Evolutionary conservation across 2,797 vertebrate species (phyloP).

Genomic region (Aselliscus stoliczkanus): DNA sequence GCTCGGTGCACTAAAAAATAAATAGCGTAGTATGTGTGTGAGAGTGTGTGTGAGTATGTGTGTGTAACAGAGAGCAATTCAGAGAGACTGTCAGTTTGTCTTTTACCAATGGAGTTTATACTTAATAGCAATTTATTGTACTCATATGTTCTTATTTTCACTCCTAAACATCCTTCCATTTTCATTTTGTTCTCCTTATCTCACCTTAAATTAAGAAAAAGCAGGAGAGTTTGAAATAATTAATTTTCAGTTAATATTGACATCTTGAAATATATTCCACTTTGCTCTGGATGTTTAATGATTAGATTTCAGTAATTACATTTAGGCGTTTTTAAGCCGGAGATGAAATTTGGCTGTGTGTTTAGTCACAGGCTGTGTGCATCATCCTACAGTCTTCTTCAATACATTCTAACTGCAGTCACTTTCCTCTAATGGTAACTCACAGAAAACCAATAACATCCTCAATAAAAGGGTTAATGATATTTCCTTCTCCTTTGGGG

Average conservation of each 20-base stretch:
- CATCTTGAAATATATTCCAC: neutral
- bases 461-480: constrained; percentile 12
- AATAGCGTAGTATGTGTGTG: neutral
- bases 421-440: constrained; percentile 24
- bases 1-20: neutral
- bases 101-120: neutral
- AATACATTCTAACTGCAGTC: neutral
- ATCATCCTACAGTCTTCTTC: neutral
- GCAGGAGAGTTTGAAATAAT: neutral
- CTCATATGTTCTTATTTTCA: neutral
- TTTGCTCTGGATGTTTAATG: neutral
- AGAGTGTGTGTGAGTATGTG: neutral
- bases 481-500: constrained; percentile 21
- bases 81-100: neutral
- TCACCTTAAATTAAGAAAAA: constrained; percentile 1
- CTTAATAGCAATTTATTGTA: neutral
- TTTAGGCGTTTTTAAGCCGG: neutral
- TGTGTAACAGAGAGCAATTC: no score
- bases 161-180: neutral
- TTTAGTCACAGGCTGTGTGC: neutral
- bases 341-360: neutral
- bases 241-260: constrained; percentile 2
- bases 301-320: neutral
- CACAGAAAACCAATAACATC: constrained; percentile 29
- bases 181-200: neutral